These are phyloP conservation scores for Triops longicaudatus DNA, from an alignment of 1,140 invertebrate species.

Conservation along the genomic window DNA sequence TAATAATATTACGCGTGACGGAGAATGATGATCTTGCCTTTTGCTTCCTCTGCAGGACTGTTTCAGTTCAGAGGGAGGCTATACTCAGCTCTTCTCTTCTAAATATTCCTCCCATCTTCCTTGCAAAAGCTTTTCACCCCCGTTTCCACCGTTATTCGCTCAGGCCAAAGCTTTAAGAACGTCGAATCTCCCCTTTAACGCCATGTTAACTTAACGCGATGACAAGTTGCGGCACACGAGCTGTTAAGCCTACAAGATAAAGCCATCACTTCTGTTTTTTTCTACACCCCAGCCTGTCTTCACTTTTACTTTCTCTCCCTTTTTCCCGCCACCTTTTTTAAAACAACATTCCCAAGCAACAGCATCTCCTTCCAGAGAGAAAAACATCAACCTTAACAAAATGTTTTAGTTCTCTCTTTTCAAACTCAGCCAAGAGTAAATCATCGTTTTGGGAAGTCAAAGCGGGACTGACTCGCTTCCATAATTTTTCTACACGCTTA, in stretches of 20 bases:
- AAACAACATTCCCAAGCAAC: not conserved
- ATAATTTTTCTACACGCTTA: too few relatives aligned
- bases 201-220: constrained; percentile 15
- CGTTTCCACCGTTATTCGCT: too few relatives aligned
- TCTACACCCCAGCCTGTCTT: not conserved
- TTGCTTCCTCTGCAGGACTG: not conserved
- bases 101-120: too few relatives aligned
- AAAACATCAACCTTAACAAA: not conserved
- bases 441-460: not conserved
- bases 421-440: not conserved
- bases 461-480: not conserved
- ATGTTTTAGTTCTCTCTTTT: not conserved
- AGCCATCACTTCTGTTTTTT: not conserved
- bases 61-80: not conserved
- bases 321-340: not conserved
- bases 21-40: not conserved
- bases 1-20: constrained; percentile 5
- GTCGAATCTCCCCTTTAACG: not conserved
- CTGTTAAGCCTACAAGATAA: constrained; percentile 12
- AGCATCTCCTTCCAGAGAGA: not conserved
- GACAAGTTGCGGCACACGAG: constrained; percentile 3
- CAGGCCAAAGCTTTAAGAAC: too few relatives aligned
- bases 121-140: too few relatives aligned
- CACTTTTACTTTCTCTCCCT: not conserved
- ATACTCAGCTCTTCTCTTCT: not conserved